A percentile compares a stretch with the other conserved stretches of the same genome.
phyloP scores from a whole-genome alignment of 2,797 vertebrate species.

The Menidia menidia region DNA sequence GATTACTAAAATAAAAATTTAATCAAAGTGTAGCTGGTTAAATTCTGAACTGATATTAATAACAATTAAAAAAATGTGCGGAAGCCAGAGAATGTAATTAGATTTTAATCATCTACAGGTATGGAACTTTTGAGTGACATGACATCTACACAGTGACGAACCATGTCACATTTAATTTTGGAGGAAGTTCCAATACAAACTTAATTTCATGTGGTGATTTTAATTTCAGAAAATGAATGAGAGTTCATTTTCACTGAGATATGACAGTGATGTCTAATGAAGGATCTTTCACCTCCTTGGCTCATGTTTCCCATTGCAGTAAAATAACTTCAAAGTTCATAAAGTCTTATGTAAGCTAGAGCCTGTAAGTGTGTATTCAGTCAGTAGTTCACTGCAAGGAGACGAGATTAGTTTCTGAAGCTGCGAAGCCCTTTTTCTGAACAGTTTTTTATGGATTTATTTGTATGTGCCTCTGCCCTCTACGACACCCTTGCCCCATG shows the following conservation, averaged over 20 bases:
- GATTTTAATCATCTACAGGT: constrained; percentile 24
- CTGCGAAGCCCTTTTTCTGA: neutral
- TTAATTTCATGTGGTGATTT: neutral
- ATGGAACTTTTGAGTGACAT: constrained; percentile 13
- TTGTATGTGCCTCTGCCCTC: neutral
- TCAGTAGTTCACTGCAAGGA: too few species aligned
- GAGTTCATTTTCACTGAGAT: too few species aligned
- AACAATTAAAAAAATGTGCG: constrained; percentile 7
- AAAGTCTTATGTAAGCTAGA: neutral
- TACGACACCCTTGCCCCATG: neutral
- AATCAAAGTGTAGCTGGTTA: constrained; percentile 10
- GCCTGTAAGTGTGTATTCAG: too few species aligned
- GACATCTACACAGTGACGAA: constrained; percentile 20
- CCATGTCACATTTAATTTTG: constrained; percentile 10
- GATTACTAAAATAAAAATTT: too few species aligned
- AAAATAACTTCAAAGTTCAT: neutral
- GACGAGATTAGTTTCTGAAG: too few species aligned
- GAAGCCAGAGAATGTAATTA: constrained; percentile 32
- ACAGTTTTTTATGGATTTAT: neutral
- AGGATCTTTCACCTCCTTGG: too few species aligned
- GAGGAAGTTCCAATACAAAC: constrained; percentile 5
- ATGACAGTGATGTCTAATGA: too few species aligned
- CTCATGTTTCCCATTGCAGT: too few species aligned
- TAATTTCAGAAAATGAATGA: neutral
- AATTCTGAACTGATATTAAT: constrained; percentile 17